phyloP scores from a whole-genome alignment of 2,888 invertebrate species.

The Halocaridina rubra region DNA sequence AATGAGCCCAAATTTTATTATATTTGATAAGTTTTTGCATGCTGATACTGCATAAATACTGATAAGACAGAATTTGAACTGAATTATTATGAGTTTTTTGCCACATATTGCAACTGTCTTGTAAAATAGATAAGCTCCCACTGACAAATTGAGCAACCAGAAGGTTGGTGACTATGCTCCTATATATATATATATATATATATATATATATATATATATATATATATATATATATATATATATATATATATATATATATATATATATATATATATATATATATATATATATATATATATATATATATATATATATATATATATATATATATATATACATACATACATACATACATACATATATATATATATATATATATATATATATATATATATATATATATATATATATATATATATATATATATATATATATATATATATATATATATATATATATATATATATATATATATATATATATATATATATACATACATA shows the following conservation, averaged over 20 bases:
- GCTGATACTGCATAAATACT: too few relatives aligned
- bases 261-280: background rate
- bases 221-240: constrained; percentile 13
- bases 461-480: background rate
- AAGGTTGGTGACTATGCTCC: background rate
- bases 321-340: background rate
- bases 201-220: constrained; percentile 3
- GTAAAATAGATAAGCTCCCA: too few relatives aligned
- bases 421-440: background rate
- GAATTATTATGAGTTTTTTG: too few relatives aligned
- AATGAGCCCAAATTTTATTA: too few relatives aligned
- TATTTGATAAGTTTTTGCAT: too few relatives aligned
- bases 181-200: background rate
- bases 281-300: background rate
- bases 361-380: background rate
- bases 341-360: background rate
- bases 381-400: background rate
- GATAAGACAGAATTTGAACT: too few relatives aligned
- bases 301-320: background rate
- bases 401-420: constrained; percentile 12
- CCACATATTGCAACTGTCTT: too few relatives aligned
- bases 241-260: background rate
- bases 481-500: background rate
- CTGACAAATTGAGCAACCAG: too few relatives aligned
- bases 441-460: background rate